phyloP scores from a whole-genome alignment of 2,888 invertebrate species.

The Campaea margaritaria region DNA sequence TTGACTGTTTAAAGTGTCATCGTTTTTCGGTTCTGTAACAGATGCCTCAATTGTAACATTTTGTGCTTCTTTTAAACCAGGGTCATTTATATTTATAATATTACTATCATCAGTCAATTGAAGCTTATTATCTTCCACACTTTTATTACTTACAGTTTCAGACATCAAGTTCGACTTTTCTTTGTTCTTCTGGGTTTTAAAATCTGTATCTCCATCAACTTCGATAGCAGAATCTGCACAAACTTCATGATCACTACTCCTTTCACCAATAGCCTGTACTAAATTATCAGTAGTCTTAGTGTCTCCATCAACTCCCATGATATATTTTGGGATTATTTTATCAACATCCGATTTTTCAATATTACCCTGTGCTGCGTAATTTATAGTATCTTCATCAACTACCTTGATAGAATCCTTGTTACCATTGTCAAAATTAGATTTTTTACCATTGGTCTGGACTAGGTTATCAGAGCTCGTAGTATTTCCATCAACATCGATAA shows the following conservation, averaged over 20 bases:
- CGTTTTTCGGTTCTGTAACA: slow-evolving; percentile 37
- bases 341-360: background rate
- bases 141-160: slow-evolving; percentile 30
- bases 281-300: background rate
- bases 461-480: too few relatives aligned
- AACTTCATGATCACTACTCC: background rate
- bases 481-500: too few relatives aligned
- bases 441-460: too few relatives aligned
- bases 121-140: slow-evolving; percentile 18
- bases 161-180: slow-evolving; percentile 4
- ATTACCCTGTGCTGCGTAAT: background rate
- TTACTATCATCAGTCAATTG: slow-evolving; percentile 12
- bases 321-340: background rate
- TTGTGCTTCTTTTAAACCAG: slow-evolving; percentile 21
- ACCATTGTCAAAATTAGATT: too few relatives aligned
- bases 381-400: too few relatives aligned
- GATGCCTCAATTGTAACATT: slow-evolving; percentile 33
- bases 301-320: slow-evolving; percentile 13
- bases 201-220: slow-evolving; percentile 5
- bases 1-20: slow-evolving; percentile 25
- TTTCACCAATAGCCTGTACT: background rate
- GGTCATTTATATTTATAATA: slow-evolving; percentile 6
- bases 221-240: slow-evolving; percentile 5
- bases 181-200: slow-evolving; percentile 1
- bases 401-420: too few relatives aligned